Conservation (phyloP, 2,113 vertebrate species). For the Cephalopterus ornatus region DNA sequence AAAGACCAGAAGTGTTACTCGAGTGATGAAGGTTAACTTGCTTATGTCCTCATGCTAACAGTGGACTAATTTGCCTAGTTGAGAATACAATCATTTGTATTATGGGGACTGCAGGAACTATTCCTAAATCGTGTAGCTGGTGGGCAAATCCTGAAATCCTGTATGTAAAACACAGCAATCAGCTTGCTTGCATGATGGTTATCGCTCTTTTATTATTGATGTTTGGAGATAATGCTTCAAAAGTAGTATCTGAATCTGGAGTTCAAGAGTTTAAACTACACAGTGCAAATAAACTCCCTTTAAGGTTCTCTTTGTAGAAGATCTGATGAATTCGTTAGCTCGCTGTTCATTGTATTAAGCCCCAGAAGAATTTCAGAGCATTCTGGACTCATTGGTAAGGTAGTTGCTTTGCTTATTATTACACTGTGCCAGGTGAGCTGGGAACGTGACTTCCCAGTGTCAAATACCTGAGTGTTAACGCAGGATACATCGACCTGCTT, state of each 20-base stretch:
- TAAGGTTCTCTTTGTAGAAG: constrained; percentile 65
- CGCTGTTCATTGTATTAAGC: constrained; percentile 63
- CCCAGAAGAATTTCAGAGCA: constrained; percentile 53
- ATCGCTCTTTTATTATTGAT: constrained; percentile 57
- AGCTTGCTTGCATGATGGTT: constrained; percentile 63
- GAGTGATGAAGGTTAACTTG: constrained; percentile 61
- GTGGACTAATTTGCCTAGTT: constrained; percentile 56
- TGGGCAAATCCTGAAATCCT: constrained; percentile 49
- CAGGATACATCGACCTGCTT: constrained; percentile 57
- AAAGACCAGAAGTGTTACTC: constrained; percentile 53
- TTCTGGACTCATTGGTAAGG: constrained; percentile 63
- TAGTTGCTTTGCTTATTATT: constrained; percentile 55
- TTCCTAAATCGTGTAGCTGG: constrained; percentile 61
- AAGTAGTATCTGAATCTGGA: constrained; percentile 69
- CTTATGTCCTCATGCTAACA: constrained; percentile 61
- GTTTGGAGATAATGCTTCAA: constrained; percentile 59
- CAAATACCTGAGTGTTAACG: constrained; percentile 43
- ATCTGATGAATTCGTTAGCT: constrained; percentile 70
- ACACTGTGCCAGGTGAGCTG: constrained; percentile 20
- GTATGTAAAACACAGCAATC: constrained; percentile 61
- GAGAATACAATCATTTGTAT: constrained; percentile 51
- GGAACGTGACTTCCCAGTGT: constrained; percentile 66
- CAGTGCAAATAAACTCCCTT: constrained; percentile 64
- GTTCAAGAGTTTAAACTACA: constrained; percentile 47
- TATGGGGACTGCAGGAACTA: constrained; percentile 46